phyloP scores from a whole-genome alignment of 92 coral and sea anemone species.

The Porites rus region DNA sequence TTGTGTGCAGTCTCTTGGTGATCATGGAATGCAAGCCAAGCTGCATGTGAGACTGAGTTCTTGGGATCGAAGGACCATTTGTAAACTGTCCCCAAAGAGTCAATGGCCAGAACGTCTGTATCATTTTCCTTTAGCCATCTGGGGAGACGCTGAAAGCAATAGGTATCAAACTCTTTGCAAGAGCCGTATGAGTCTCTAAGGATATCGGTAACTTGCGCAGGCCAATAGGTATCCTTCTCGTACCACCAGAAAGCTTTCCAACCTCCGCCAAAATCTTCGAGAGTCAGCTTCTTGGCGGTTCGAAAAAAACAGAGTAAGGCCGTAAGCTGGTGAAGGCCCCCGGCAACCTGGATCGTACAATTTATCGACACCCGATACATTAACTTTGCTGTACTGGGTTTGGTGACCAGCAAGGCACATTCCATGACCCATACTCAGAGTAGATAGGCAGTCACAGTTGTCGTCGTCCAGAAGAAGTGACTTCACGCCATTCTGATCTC shows the following conservation, averaged over 20 bases:
- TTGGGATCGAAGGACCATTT: constrained; percentile 70
- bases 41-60: constrained; percentile 78
- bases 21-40: constrained; percentile 77
- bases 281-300: constrained; percentile 41
- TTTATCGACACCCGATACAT: constrained; percentile 77
- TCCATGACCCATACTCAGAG: constrained; percentile 84
- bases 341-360: constrained; percentile 76
- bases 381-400: constrained; percentile 46
- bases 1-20: constrained; percentile 45
- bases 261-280: constrained; percentile 69
- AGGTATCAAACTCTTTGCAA: constrained; percentile 61
- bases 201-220: constrained; percentile 56
- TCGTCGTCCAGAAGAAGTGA: constrained; percentile 83
- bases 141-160: constrained; percentile 81
- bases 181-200: constrained; percentile 62
- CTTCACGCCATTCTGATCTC: constrained; percentile 83
- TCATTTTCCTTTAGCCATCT: constrained; percentile 69
- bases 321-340: constrained; percentile 68
- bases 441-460: constrained; percentile 80
- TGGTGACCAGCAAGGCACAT: constrained; percentile 67
- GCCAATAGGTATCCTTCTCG: constrained; percentile 70
- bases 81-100: constrained; percentile 71
- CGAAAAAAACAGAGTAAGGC: constrained; percentile 79
- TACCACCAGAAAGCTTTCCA: constrained; percentile 90
- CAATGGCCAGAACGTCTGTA: constrained; percentile 73